These are phyloP conservation scores for Lemur catta DNA, from an alignment of 2,797 vertebrate genomes.

Conservation along the genomic window DNA sequence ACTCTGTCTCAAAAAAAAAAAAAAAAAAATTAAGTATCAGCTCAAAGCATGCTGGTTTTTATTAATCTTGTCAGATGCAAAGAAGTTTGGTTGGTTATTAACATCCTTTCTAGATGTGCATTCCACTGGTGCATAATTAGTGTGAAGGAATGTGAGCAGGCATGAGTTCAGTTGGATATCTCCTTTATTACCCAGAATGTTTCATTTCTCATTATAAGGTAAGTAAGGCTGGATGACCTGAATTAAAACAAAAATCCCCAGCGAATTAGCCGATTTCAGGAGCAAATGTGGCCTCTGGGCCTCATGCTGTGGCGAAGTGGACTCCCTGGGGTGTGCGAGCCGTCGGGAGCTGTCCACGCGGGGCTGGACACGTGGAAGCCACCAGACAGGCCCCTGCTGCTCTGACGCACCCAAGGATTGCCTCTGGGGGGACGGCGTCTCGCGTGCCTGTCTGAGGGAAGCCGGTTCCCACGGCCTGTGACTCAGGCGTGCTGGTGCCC, in stretches of 20 bases:
- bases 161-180: not conserved
- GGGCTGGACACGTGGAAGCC: no score
- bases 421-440: fast-evolving
- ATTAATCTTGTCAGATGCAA: fast-evolving
- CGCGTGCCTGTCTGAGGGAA: no score
- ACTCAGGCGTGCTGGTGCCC: not conserved
- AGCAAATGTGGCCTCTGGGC: not conserved
- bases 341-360: fast-evolving
- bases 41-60: not conserved
- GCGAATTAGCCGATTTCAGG: not conserved
- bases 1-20: no score
- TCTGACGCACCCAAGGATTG: fast-evolving
- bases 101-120: not conserved
- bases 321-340: fast-evolving
- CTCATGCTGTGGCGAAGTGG: fast-evolving
- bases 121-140: not conserved
- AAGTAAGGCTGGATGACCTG: not conserved
- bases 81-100: not conserved
- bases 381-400: no score
- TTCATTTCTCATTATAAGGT: constrained; percentile 9
- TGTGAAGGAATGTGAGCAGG: not conserved
- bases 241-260: constrained; percentile 21
- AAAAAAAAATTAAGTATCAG: not conserved
- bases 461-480: fast-evolving
- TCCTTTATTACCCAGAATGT: not conserved